Percentiles rank a stretch among this genome's conserved stretches.
Evolutionary conservation across 2,888 invertebrate species (phyloP).

Genomic region (Apodemia duryi): DNA sequence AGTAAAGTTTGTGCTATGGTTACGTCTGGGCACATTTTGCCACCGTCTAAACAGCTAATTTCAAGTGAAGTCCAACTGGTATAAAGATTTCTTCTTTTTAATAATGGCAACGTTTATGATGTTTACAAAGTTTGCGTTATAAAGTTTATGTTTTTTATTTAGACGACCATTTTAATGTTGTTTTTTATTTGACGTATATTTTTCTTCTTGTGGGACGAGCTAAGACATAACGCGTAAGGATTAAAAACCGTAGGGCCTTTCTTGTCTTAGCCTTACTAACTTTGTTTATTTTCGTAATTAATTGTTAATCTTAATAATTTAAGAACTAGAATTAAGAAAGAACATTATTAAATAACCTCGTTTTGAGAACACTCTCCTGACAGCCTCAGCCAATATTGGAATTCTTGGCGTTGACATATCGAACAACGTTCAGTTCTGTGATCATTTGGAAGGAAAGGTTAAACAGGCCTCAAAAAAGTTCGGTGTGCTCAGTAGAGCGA

Average conservation of each 20-base stretch:
- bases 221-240: neutral
- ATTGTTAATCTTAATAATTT: neutral
- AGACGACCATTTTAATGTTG: constrained; percentile 9
- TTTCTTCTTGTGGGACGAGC: neutral
- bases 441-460: too few species aligned
- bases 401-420: too few species aligned
- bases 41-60: constrained; percentile 71
- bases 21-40: constrained; percentile 53
- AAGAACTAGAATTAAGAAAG: neutral
- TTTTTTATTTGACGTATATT: neutral
- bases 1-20: constrained; percentile 66
- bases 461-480: too few species aligned
- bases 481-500: too few species aligned
- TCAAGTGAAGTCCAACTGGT: constrained; percentile 58
- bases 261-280: neutral
- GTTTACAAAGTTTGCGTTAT: constrained; percentile 15
- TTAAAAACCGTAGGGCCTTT: neutral
- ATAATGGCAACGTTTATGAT: constrained; percentile 30
- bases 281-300: neutral
- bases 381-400: too few species aligned
- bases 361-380: too few species aligned
- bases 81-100: constrained; percentile 42
- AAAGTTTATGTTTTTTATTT: constrained; percentile 16
- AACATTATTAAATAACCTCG: neutral
- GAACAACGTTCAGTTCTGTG: too few species aligned